Evolutionary conservation across 2,113 vertebrate genomes (phyloP).

Genomic region (Scomber scombrus): DNA sequence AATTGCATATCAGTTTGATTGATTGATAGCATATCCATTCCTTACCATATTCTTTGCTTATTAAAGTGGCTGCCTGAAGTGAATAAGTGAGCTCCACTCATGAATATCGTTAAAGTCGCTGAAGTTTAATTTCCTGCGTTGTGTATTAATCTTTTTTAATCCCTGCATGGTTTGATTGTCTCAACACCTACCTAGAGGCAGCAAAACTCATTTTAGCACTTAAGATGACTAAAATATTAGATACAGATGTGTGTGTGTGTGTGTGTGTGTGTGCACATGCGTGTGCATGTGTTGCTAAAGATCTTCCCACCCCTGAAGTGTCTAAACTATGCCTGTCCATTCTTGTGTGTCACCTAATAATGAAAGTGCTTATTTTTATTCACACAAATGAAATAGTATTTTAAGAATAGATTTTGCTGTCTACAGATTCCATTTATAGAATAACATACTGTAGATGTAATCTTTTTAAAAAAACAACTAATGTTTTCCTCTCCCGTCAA

Average conservation of each 20-base stretch:
- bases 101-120: conserved; percentile 84
- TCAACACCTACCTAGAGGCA: conserved; percentile 78
- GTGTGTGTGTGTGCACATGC: neutral
- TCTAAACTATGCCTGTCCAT: conserved; percentile 40
- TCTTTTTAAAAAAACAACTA: neutral
- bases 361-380: conserved; percentile 30
- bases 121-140: conserved; percentile 87
- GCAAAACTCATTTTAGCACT: conserved; percentile 79
- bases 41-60: conserved; percentile 79
- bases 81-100: conserved; percentile 77
- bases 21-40: conserved; percentile 79
- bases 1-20: conserved; percentile 78
- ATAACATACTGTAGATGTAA: conserved; percentile 9
- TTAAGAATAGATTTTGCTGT: conserved; percentile 11
- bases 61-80: conserved; percentile 80
- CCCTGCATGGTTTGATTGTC: conserved; percentile 82
- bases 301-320: conserved; percentile 42
- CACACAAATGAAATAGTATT: conserved; percentile 20
- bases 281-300: conserved; percentile 18
- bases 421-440: conserved; percentile 26
- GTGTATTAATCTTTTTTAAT: conserved; percentile 84
- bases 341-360: conserved; percentile 37
- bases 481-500: conserved; percentile 28
- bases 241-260: conserved; percentile 49
- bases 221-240: conserved; percentile 75